Evolutionary conservation across 1,140 invertebrate species (phyloP), one percentile per base, ranked within the genome.

Genomic region (Colletes latitarsis): DNA sequence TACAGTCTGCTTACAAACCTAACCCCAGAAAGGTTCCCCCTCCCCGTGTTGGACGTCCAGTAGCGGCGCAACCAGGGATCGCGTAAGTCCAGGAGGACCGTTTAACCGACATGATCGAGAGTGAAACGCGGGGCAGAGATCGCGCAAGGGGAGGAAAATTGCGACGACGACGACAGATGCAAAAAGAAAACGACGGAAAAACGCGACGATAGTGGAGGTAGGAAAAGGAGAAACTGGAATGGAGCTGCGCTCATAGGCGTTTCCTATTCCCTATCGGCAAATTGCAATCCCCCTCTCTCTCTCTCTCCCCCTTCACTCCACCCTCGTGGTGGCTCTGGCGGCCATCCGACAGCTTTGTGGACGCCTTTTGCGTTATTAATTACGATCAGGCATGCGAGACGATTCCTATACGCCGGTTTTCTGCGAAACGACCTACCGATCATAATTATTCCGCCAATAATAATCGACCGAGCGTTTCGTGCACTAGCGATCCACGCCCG

Each of bases 311-410:
- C 39, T 4, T 21, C 5, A 19, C 30, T 30, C 15, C 8, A 14
- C 17, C 41, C n/a, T 41, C 15, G 43, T 15, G 6, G 8, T 17
- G 8, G 10, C 74, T 30, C 30, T 15, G 30, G 46, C 14, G 17
- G n/a, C 49, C 67, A 60, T 39, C 85, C 84, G 91, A 92, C 90
- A 92, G 90, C 91, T 92, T 93, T 91, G 90, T 91, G 91, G 88
- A 88, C 88, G 88, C 88, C 83, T 88, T 86, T 86, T 84, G 84
- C 88, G 86, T 91, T 93, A 93, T 93, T 93, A 93, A 93, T 93
- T 93, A 92, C 92, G 90, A 90, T 88, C 92, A 92, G 87, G 91
- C 92, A 93, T 92, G 92, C 91, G 91, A 93, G 90, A 92, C 91
- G 88, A 90, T 91, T 90, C 80, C 82, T 88, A 79, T 66, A 74